Percentiles rank a stretch among this genome's conserved stretches.
Evolutionary conservation across 2,113 vertebrate species (phyloP).

Genomic region (Crocuta crocuta): DNA sequence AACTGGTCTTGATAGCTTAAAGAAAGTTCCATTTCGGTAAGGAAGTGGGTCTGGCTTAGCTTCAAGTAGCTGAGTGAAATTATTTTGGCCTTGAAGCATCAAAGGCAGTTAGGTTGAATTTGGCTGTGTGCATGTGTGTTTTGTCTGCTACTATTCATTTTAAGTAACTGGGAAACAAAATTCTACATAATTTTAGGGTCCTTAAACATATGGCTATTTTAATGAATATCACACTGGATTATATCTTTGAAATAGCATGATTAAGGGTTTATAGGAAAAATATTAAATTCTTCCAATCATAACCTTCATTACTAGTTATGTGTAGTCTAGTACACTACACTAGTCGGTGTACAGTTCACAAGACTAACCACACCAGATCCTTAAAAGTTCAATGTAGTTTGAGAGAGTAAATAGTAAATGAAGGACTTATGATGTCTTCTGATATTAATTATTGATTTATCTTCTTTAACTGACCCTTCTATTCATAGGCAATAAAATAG

Average conservation of each 20-base stretch:
- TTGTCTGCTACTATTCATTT: constrained; percentile 32
- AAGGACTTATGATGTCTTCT: not conserved
- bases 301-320: not conserved
- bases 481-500: not conserved
- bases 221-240: not conserved
- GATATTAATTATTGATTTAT: not conserved
- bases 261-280: not conserved
- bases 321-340: not conserved
- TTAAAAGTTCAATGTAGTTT: not conserved
- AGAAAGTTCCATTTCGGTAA: not conserved
- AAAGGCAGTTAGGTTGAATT: not conserved
- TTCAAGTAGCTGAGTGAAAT: not conserved
- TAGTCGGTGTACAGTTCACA: not conserved
- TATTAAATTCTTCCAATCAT: not conserved
- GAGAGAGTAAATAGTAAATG: not conserved
- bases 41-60: constrained; percentile 36
- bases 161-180: not conserved
- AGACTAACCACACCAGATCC: not conserved
- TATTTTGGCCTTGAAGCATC: not conserved
- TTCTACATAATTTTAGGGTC: not conserved
- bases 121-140: not conserved
- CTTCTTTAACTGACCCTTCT: not conserved
- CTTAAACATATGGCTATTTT: not conserved
- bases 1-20: not conserved
- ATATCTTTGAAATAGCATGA: constrained; percentile 42